Evolutionary conservation across 2,797 vertebrate genomes (phyloP).

Genomic region (Hyperoplus lanceolatus): DNA sequence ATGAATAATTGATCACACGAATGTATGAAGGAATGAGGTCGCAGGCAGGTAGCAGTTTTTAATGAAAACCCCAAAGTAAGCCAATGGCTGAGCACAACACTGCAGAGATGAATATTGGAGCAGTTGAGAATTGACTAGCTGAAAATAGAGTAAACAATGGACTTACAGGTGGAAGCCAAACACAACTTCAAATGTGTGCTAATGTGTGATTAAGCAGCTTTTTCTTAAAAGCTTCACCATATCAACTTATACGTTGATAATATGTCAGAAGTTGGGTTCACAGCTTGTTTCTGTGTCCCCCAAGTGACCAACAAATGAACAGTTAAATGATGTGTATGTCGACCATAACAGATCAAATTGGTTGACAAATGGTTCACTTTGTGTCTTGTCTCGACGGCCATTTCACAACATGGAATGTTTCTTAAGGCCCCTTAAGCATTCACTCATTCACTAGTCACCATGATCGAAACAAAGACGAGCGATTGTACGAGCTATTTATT

Average conservation of each 20-base stretch:
- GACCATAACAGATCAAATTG: not conserved
- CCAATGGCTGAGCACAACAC: too few species aligned
- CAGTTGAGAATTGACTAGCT: too few species aligned
- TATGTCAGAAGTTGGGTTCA: not conserved
- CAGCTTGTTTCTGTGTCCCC: not conserved
- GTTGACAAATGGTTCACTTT: not conserved
- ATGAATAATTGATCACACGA: not conserved
- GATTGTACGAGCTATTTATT: not conserved
- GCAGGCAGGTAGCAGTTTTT: too few species aligned
- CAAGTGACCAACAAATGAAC: not conserved
- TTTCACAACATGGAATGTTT: not conserved
- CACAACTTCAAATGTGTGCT: not conserved
- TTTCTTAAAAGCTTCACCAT: not conserved
- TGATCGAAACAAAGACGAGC: conserved; percentile 6
- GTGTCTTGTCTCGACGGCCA: not conserved
- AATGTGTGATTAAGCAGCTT: not conserved
- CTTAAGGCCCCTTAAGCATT: not conserved
- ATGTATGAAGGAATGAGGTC: not conserved
- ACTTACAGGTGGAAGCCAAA: not conserved
- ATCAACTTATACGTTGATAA: not conserved
- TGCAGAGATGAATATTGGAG: too few species aligned
- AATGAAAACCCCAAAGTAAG: too few species aligned
- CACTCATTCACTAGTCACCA: conserved; percentile 19
- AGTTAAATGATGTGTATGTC: not conserved
- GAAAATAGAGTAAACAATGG: too few species aligned